Conservation (phyloP, 2,113 vertebrate species). For the Nothoprocta pentlandii region DNA sequence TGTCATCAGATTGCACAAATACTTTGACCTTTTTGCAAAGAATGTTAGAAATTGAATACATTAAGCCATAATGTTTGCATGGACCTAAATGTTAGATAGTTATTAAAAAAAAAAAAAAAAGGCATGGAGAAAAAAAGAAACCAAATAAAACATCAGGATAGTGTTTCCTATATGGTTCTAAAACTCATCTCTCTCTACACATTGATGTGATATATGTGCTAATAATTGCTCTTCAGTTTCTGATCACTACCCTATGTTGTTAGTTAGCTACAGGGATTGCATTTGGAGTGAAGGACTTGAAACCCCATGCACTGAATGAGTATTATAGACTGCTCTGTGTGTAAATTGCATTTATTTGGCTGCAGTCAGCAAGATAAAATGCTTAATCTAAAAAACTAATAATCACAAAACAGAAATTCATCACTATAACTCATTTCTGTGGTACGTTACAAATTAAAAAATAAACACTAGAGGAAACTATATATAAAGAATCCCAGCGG, state of each 20-base stretch:
- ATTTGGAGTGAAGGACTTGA: constrained; percentile 9
- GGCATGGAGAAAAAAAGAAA: not conserved
- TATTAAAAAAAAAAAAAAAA: not conserved
- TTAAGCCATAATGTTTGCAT: not conserved
- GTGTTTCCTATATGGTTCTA: not conserved
- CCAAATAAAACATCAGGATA: not conserved
- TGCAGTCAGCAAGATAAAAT: constrained; percentile 27
- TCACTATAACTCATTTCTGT: constrained; percentile 40
- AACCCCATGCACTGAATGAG: not conserved
- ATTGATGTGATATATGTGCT: not conserved
- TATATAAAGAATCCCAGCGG: not conserved
- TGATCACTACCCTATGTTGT: not conserved
- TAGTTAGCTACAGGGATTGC: not conserved
- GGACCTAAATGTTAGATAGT: not conserved
- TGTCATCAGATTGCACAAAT: not conserved
- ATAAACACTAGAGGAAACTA: constrained; percentile 52
- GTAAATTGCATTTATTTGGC: constrained; percentile 36
- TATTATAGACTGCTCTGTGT: constrained; percentile 3
- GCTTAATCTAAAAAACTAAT: constrained; percentile 59
- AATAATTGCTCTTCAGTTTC: constrained; percentile 10
- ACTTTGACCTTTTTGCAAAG: not conserved
- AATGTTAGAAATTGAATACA: not conserved
- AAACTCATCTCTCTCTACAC: not conserved
- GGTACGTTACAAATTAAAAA: constrained; percentile 48
- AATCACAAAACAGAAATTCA: constrained; percentile 34